A percentile compares a stretch with the other conserved stretches of the same genome.
These are phyloP conservation scores for Neofelis nebulosa DNA, from an alignment of 2,113 vertebrate genomes.

Conservation along the genomic window DNA sequence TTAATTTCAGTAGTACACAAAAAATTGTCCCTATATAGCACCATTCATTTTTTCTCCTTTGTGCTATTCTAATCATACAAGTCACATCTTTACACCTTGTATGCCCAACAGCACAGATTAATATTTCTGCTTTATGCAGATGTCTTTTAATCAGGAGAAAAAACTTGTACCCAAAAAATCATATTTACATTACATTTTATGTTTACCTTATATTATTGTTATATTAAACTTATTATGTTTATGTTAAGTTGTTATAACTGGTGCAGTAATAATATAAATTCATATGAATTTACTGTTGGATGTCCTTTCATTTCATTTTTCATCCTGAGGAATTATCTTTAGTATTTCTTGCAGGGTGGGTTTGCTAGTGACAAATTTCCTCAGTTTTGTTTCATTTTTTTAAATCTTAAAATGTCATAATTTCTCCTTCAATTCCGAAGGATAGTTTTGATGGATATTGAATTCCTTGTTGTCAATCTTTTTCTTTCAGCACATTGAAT, in stretches of 20 bases:
- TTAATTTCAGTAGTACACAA: neutral
- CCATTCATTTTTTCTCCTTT: neutral
- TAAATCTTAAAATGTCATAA: neutral
- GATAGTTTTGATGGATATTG: neutral
- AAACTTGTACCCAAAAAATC: neutral
- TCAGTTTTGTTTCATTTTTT: neutral
- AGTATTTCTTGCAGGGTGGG: neutral
- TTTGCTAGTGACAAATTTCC: neutral
- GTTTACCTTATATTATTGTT: neutral
- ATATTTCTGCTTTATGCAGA: neutral
- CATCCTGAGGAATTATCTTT: neutral
- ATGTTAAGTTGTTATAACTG: neutral
- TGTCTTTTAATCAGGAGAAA: neutral
- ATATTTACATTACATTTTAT: neutral
- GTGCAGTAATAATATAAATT: neutral
- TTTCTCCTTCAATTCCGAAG: neutral
- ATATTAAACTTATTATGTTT: neutral
- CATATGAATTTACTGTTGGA: neutral
- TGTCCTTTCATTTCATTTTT: neutral
- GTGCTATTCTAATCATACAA: neutral
- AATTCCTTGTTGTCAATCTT: neutral
- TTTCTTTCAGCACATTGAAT: neutral
- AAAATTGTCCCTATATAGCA: neutral
- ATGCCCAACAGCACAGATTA: neutral
- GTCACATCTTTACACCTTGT: neutral